phyloP scores from a whole-genome alignment of 2,888 invertebrate species.

The Loripinus fragilis region DNA sequence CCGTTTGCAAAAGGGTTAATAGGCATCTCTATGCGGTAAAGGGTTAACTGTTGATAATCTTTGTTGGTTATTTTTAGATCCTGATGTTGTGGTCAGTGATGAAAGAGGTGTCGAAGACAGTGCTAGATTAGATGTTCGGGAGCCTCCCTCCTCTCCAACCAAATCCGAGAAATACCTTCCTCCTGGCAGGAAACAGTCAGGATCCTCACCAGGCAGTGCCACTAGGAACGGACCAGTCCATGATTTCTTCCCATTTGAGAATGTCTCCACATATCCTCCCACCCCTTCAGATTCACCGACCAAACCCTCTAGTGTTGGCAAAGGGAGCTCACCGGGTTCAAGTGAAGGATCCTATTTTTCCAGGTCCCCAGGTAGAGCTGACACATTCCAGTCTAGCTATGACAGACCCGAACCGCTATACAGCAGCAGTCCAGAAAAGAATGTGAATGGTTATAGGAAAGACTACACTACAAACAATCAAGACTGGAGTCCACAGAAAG shows the following conservation, averaged over 20 bases:
- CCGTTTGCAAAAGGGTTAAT: no score
- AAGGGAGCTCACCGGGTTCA: neutral
- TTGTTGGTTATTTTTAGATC: no score
- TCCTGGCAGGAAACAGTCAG: constrained; percentile 44
- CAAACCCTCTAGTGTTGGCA: constrained; percentile 28
- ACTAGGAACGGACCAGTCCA: constrained; percentile 41
- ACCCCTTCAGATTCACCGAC: constrained; percentile 42
- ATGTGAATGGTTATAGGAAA: neutral
- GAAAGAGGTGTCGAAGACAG: neutral
- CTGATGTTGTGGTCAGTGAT: neutral
- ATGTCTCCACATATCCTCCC: constrained; percentile 56
- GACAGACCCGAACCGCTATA: neutral
- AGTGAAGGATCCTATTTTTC: constrained; percentile 29
- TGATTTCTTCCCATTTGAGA: constrained; percentile 59
- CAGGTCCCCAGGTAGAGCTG: constrained; percentile 3
- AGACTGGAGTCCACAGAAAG: constrained; percentile 5
- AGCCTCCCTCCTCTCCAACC: neutral
- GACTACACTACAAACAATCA: neutral
- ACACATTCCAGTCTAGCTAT: neutral
- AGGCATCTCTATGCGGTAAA: no score
- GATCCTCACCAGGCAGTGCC: constrained; percentile 26
- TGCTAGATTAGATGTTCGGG: neutral
- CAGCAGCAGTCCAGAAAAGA: constrained; percentile 2
- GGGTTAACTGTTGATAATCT: no score
- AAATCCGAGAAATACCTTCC: constrained; percentile 47